Evolutionary conservation across 2,113 vertebrate species (phyloP).

Genomic region (Lepisosteus osseus): DNA sequence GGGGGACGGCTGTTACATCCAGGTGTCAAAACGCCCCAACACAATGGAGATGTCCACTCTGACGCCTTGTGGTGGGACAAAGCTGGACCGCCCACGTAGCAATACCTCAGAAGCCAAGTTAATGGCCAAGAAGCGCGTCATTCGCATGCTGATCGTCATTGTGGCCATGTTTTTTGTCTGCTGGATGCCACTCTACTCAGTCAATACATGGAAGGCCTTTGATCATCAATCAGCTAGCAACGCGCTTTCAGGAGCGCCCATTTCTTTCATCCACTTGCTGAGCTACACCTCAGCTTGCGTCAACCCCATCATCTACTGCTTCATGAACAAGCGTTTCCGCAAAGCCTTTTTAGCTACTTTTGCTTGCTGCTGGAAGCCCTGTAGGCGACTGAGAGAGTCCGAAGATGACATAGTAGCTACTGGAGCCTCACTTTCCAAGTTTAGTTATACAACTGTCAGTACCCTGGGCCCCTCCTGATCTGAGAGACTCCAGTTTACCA

Average conservation of each 20-base stretch:
- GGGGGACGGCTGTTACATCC: conserved; percentile 85
- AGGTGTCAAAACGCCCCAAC: conserved; percentile 59
- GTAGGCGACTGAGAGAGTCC: conserved; percentile 50
- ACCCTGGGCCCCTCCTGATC: conserved; percentile 77
- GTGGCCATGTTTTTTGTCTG: conserved; percentile 89
- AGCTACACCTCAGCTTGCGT: conserved; percentile 84
- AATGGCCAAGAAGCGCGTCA: conserved; percentile 86
- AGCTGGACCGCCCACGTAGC: conserved; percentile 63
- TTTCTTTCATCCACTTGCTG: conserved; percentile 91
- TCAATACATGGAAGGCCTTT: conserved; percentile 91
- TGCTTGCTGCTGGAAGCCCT: conserved; percentile 59
- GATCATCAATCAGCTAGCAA: conserved; percentile 64
- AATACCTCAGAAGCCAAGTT: conserved; percentile 81
- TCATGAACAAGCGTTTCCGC: conserved; percentile 96
- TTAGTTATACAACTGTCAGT: conserved; percentile 92
- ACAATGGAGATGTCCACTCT: conserved; percentile 80
- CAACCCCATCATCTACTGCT: conserved; percentile 95
- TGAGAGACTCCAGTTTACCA: no score
- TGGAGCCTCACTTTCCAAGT: conserved; percentile 80
- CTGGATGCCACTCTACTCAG: conserved; percentile 89
- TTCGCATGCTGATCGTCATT: conserved; percentile 92
- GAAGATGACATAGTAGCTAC: conserved; percentile 71
- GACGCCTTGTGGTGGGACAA: conserved; percentile 33
- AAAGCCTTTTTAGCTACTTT: conserved; percentile 79
- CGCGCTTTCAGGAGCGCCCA: conserved; percentile 80